Evolutionary conservation across 2,113 vertebrate species (phyloP).

Genomic region (Haemorhous mexicanus): DNA sequence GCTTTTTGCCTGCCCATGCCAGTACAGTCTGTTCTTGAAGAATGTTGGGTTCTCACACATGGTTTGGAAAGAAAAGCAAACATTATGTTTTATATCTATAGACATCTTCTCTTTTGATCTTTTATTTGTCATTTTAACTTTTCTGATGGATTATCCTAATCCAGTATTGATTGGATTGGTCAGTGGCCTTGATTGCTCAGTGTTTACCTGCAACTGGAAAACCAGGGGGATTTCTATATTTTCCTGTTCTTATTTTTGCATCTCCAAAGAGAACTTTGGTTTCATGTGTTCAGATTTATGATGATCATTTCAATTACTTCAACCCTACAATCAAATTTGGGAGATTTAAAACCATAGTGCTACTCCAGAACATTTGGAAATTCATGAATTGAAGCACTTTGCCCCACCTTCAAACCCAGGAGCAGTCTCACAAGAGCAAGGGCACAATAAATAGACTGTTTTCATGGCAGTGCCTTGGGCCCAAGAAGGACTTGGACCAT

Average conservation of each 20-base stretch:
- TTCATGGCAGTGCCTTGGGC: background rate
- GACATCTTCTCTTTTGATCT: background rate
- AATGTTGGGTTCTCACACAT: background rate
- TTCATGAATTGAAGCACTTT: background rate
- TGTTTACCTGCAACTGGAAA: background rate
- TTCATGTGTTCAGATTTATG: background rate
- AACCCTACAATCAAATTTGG: background rate
- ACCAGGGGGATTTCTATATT: background rate
- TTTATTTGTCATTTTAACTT: background rate
- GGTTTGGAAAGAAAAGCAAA: background rate
- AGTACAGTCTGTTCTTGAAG: slow-evolving; percentile 17
- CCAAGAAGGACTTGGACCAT: background rate
- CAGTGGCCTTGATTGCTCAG: background rate
- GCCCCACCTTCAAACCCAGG: background rate
- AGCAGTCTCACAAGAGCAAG: background rate
- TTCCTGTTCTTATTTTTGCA: background rate
- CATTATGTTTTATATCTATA: background rate
- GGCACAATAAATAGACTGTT: background rate
- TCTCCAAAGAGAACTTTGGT: background rate
- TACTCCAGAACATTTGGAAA: background rate
- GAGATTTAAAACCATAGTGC: background rate
- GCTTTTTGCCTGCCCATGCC: background rate
- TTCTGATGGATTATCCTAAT: background rate
- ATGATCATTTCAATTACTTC: background rate
- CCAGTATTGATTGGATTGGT: background rate